Base-by-base conservation (phyloP, 2,888 invertebrate species). In the Morpho achilles region DNA sequence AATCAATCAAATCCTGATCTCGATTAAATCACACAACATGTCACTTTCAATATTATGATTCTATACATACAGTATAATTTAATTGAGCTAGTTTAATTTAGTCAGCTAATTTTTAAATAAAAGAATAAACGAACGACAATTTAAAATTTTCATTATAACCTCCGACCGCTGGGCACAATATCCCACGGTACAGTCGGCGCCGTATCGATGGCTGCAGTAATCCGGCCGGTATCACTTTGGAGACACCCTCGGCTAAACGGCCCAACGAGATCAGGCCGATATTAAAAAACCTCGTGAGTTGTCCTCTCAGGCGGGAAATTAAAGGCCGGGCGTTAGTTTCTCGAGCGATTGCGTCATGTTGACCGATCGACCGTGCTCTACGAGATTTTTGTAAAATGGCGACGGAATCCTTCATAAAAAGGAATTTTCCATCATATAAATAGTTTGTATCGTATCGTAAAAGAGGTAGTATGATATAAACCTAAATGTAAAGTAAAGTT, bases 241-340 rank as follows among this genome's bases (percentile, higher is more conserved):
- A 58, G 52, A 61, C 64, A 66, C 66, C 64, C 64, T 62, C 55
- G 65, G 60, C 67, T 67, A 69, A 72, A 71, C 69, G 65, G 60
- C 66, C 64, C 68, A 71, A 71, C 69, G 68, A 72, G 72, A 78
- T 77, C 72, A 72, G 71, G 67, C 68, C 62, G 70, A 74, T 77
- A 77, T 76, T 74, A 76, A 75, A 75, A 77, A 76, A 72, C 67
- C 69, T 65, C 61, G 58, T 61, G 64, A 68, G 71, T 66, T 66
- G 68, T 70, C 65, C 75, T 78, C 61, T 75, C 75, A 81, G 73
- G 79, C 83, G 82, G 77, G 74, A 82, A 81, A 82, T 81, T 77
- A 77, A 76, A 77, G 64, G 60, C 60, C 55, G 69, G 68, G 67
- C 70, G 68, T 32, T 32, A 32, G 32, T 32, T 32, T 75, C 69